These are phyloP conservation scores for Drosophila yooni DNA, from an alignment of 2,888 invertebrate genomes.

Conservation along the genomic window DNA sequence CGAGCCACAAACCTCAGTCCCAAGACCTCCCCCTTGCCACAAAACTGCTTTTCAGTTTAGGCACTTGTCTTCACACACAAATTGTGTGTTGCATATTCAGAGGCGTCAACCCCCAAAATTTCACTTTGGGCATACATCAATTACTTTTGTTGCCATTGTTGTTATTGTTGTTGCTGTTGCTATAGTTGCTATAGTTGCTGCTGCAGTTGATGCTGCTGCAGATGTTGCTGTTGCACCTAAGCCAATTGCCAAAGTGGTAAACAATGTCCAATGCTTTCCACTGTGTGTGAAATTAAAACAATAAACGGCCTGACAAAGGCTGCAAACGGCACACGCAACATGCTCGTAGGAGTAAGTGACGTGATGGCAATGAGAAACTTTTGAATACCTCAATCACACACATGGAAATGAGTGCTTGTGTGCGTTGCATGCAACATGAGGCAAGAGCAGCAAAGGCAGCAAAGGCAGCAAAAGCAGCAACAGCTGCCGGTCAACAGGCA, in stretches of 20 bases:
- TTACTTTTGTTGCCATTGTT: constrained; percentile 27
- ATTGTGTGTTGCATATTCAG: constrained; percentile 30
- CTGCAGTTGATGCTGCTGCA: constrained; percentile 29
- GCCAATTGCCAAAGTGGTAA: constrained; percentile 75
- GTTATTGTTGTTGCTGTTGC: constrained; percentile 1
- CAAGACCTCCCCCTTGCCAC: neutral
- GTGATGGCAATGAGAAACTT: constrained; percentile 57
- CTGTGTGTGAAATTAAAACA: constrained; percentile 75
- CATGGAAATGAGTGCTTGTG: constrained; percentile 10
- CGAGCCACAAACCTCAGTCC: neutral
- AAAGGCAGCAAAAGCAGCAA: constrained; percentile 1
- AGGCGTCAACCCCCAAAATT: constrained; percentile 42
- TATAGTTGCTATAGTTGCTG: constrained; percentile 5
- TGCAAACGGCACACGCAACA: constrained; percentile 40
- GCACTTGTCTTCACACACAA: constrained; percentile 5
- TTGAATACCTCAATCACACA: constrained; percentile 68
- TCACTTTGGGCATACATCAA: constrained; percentile 49
- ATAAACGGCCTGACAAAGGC: constrained; percentile 60
- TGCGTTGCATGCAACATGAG: constrained; percentile 43
- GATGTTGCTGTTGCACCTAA: constrained; percentile 47
- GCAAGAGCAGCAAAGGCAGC: constrained; percentile 26
- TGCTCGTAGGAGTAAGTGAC: constrained; percentile 15
- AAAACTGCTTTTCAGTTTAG: neutral
- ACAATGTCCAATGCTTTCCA: constrained; percentile 68
- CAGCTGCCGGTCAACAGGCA: constrained; percentile 69